Base-by-base conservation (phyloP, 2,113 vertebrate species). In the Trogon melanurus region DNA sequence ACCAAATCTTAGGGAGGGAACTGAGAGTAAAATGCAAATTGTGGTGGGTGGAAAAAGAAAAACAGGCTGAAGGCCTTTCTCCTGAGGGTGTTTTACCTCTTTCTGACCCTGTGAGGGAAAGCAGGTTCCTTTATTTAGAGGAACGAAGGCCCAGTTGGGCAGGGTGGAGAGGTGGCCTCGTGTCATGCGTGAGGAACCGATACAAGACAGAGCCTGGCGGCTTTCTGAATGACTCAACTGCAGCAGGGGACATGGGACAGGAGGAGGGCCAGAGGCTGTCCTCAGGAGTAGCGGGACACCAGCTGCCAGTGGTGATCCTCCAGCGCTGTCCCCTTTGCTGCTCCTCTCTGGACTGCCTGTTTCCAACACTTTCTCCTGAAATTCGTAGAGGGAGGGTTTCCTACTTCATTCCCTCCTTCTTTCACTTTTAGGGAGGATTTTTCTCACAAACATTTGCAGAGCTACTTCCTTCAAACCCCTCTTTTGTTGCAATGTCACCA, bases 21-120 rank as follows among this genome's bases (percentile, higher is more conserved):
- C 80, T 0, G 89, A 97, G 90, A 95, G 57, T 2, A 0, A 78
- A 88, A 96, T 94, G 93, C 91, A 97, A 96, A 95, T 94, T 0
- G 3, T 50, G 25, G 16, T 36, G 34, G 18, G 32, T 51, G 38
- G 76, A 70, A 60, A 47, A 89, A 17, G 64, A 72, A 83, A 91
- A 95, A 78, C 54, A 79, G 4, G 1, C 16, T 1, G 1, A 23
- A 25, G 47, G 10, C 32, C 53, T 66, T 78, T 76, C 64, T 89
- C 22, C 32, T 75, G 41, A 20, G 21, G 11, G 5, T 57, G 51
- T 25, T 78, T 78, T 45, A 23, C n/a, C 38, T 83, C 47, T 62
- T 44, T 73, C 11, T 50, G 5, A 8, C 57, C 15, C 44, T 5
- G 1, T 0, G 0, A 87, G 65, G 57, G 38, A 53, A 14, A 87